Base-by-base conservation (phyloP, 2,888 invertebrate genomes). In the Spodoptera picta region DNA sequence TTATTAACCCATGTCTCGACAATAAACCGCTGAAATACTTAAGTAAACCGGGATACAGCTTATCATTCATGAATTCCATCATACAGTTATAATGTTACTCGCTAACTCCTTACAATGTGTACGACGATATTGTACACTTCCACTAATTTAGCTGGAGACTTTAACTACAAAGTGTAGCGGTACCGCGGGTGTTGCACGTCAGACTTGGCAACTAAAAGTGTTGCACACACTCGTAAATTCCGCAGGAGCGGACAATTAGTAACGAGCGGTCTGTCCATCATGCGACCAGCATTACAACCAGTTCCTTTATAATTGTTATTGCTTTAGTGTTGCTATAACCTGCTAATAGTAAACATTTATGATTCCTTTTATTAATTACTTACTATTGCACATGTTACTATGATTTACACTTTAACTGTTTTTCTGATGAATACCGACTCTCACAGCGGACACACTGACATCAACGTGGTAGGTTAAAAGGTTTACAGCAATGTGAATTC, bases 381-480 rank as follows among this genome's bases (percentile, higher is more conserved):
- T 45, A 62, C 62, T 62, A 69, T 57, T 57, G 46, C 54, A 57
- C 46, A 71, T 75, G 49, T 46, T 48, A 50, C 45, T n/a, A 56
- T 53, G 27, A 71, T 75, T 71, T 72, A 42, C 66, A 72, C 36
- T 65, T 60, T 65, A 57, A 65, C 80, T 55, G 67, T 70, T 60
- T 47, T 47, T 56, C 60, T 43, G 50, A 54, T 53, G 36, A 36
- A 7, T 36, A 7, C 66, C 67, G 52, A 66, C 65, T 78, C 71
- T 80, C 80, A 47, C 61, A 72, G 65, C 61, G 73, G 51, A 65
- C 69, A 54, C 50, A 64, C 58, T 67, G 59, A 67, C 74, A 69
- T 65, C 65, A 60, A 76, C 79, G 73, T 73, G 76, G 54, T 67
- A 69, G 81, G 80, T 80, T 77, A 79, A 83, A 76, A 77, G 76